phyloP scores from a whole-genome alignment of 2,797 vertebrate species.

The Hipposideros larvatus region DNA sequence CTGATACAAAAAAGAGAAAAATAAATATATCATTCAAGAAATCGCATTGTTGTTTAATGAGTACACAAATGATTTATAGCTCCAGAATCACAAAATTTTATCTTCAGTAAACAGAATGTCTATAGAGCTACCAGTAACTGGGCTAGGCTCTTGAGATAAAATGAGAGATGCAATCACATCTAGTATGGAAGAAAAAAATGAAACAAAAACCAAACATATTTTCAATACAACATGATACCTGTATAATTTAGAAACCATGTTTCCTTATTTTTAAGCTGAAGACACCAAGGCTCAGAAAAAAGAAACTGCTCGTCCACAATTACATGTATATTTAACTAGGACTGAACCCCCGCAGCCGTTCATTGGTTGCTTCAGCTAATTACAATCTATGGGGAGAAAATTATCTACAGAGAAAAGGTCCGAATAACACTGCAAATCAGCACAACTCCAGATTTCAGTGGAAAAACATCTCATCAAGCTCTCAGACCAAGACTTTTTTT shows the following conservation, averaged over 20 bases:
- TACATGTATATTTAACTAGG: not conserved
- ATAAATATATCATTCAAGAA: not conserved
- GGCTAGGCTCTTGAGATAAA: not conserved
- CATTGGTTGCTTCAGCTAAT: slow-evolving; percentile 10
- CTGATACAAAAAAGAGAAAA: not conserved
- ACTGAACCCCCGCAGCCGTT: not conserved
- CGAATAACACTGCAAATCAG: not conserved
- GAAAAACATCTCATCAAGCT: slow-evolving; percentile 19
- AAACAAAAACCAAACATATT: not conserved
- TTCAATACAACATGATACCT: not conserved
- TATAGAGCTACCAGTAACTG: not conserved
- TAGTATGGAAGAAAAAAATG: not conserved
- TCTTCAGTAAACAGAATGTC: slow-evolving; percentile 59
- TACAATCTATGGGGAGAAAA: slow-evolving; percentile 11
- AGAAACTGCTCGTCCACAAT: not conserved
- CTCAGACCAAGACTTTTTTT: not conserved
- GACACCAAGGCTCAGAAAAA: not conserved
- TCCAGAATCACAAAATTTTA: not conserved
- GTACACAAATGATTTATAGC: not conserved
- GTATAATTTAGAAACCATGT: not conserved
- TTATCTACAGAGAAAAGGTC: not conserved
- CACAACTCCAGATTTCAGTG: not conserved
- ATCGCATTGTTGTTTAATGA: not conserved
- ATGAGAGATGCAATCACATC: not conserved
- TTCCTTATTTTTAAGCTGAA: slow-evolving; percentile 16